Evolutionary conservation across 2,113 vertebrate genomes (phyloP).

Genomic region (Calyptomena viridis): DNA sequence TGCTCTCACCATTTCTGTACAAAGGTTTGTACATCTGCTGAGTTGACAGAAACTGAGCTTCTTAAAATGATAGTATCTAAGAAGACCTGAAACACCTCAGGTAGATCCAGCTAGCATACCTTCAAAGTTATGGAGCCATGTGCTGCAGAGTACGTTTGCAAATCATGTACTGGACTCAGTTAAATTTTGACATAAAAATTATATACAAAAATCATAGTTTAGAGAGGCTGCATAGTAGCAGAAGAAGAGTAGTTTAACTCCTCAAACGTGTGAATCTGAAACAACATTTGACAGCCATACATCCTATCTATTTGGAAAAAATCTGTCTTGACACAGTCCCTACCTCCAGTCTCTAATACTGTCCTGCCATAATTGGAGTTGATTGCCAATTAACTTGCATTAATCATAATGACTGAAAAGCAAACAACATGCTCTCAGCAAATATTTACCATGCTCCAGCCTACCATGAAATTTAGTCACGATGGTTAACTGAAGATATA

Average conservation of each 20-base stretch:
- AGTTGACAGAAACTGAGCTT: not conserved
- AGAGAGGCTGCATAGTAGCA: not conserved
- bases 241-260: not conserved
- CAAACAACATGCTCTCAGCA: conserved; percentile 12
- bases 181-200: not conserved
- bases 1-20: not conserved
- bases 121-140: not conserved
- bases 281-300: not conserved
- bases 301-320: not conserved
- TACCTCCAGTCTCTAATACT: not conserved
- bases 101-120: not conserved
- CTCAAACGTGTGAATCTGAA: not conserved
- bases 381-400: conserved; percentile 41
- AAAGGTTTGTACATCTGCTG: not conserved
- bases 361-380: conserved; percentile 27
- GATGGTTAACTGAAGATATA: conserved; percentile 23
- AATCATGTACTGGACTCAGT: not conserved
- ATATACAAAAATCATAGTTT: not conserved
- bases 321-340: not conserved
- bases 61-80: not conserved
- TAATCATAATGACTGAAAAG: conserved; percentile 37
- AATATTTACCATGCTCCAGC: conserved; percentile 26
- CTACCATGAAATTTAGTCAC: conserved; percentile 21
- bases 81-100: not conserved
- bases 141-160: not conserved